Percentiles rank a stretch among this genome's conserved stretches.
Evolutionary conservation across 1,140 invertebrate genomes (phyloP).

Genomic region (Pseudomyrmex sp.): DNA sequence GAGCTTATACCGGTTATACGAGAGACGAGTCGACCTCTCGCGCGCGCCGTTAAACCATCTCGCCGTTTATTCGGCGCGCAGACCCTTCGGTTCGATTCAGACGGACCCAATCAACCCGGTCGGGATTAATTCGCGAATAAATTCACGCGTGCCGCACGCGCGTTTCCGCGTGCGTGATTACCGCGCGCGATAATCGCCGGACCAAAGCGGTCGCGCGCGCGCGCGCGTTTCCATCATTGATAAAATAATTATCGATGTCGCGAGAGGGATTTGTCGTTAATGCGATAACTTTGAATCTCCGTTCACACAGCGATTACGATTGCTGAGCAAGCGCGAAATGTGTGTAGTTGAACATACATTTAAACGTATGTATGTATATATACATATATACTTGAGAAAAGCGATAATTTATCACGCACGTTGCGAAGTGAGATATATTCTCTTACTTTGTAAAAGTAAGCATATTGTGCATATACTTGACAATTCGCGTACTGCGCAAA

Average conservation of each 20-base stretch:
- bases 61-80: conserved; percentile 57
- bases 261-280: conserved; percentile 31
- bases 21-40: conserved; percentile 44
- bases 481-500: too few species aligned
- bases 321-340: not conserved
- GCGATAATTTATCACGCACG: too few species aligned
- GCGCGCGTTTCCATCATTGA: conserved; percentile 50
- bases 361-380: too few species aligned
- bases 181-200: conserved; percentile 42
- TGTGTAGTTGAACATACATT: not conserved
- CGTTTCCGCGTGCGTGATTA: conserved; percentile 12
- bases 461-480: too few species aligned
- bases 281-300: not conserved
- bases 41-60: conserved; percentile 40
- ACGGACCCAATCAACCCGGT: conserved; percentile 47
- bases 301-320: not conserved
- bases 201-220: not conserved
- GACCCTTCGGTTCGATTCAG: conserved; percentile 56
- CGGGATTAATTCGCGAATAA: conserved; percentile 52
- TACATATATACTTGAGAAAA: too few species aligned
- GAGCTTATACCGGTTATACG: conserved; percentile 65
- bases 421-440: not conserved
- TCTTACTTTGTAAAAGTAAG: not conserved
- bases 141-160: conserved; percentile 33
- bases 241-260: conserved; percentile 48